Percentiles rank a stretch among this genome's conserved stretches.
Evolutionary conservation across 2,888 invertebrate genomes (phyloP).

Genomic region (Ectemnius cavifrons): DNA sequence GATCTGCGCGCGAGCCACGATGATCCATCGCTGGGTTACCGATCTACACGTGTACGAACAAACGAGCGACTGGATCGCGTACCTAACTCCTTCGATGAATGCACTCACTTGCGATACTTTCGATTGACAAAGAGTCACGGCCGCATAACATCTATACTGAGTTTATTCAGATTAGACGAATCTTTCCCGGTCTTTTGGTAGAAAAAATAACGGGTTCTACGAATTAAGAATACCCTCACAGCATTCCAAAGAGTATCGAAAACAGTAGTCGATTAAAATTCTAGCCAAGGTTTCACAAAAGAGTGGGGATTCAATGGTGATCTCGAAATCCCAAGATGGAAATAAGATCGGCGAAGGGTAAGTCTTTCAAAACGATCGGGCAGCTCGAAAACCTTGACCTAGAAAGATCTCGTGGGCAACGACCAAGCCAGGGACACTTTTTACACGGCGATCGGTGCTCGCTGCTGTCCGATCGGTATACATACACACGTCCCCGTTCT

Average conservation of each 20-base stretch:
- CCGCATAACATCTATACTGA: neutral
- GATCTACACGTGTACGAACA: conserved; percentile 20
- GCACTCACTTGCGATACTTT: conserved; percentile 23
- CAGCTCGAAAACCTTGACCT: conserved; percentile 76
- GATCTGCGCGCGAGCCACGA: conserved; percentile 30
- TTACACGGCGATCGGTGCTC: conserved; percentile 70
- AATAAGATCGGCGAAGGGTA: conserved; percentile 12
- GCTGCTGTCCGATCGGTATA: conserved; percentile 26
- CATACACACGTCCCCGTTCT: neutral
- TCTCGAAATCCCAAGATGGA: conserved; percentile 13
- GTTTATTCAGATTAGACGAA: no score
- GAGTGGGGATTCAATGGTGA: no score
- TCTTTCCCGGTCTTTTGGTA: no score
- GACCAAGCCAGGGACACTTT: conserved; percentile 68
- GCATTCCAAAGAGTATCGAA: no score
- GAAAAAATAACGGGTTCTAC: no score
- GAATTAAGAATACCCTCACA: no score
- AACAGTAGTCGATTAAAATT: neutral
- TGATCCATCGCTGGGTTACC: conserved; percentile 28
- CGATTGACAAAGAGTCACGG: conserved; percentile 28
- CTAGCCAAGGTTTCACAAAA: no score
- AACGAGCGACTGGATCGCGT: conserved; percentile 23
- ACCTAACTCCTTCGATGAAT: conserved; percentile 12
- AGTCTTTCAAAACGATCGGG: conserved; percentile 56
- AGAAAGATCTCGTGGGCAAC: conserved; percentile 66